Evolutionary conservation across 2,113 vertebrate genomes (phyloP), one percentile per base, ranked within the genome.

Genomic region (Guaruba guarouba): DNA sequence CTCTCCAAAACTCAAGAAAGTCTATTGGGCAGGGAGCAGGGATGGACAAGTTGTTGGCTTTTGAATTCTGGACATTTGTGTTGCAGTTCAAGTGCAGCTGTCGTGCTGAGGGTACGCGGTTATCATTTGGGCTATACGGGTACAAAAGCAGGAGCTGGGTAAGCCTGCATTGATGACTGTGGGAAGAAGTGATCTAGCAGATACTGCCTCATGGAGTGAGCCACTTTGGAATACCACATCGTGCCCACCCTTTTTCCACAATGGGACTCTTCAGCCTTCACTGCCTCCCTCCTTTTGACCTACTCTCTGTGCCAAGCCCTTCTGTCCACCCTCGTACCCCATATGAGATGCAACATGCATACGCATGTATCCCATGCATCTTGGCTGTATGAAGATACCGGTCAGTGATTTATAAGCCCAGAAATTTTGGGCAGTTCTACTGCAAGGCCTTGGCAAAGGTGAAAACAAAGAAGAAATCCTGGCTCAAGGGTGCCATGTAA

Each of bases 321-420:
- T 9, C 17, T 57, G 27, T 81, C 20, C 0, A 0, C 29, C 86
- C 19, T 68, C 12, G 18, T 9, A 25, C n/a, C 22, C 7, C 5
- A 2, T 7, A 3, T 20, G 64, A 77, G 31, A 28, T 23, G 7
- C 33, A 68, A 17, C 27, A 14, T 6, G 8, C 7, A 3, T 29
- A 20, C 2, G 2, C 0, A 0, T 15, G 7, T 44, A 16, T 52
- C 28, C 63, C n/a, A n/a, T 15, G 24, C 17, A 73, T 28, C 46
- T 46, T 66, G 27, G 11, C n/a, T 43, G 4, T 19, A 63, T 20
- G 54, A 67, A 84, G 24, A 19, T 39, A 78, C 3, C 23, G 43
- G 22, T 35, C 24, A 66, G 29, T 17, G 44, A 28, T 39, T 66
- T 75, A 15, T 71, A 63, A 48, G 25, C 25, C 70, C 73, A 63